Evolutionary conservation across 2,797 vertebrate species (phyloP), one percentile per base, ranked within the genome.

Genomic region (Danio kyathit): DNA sequence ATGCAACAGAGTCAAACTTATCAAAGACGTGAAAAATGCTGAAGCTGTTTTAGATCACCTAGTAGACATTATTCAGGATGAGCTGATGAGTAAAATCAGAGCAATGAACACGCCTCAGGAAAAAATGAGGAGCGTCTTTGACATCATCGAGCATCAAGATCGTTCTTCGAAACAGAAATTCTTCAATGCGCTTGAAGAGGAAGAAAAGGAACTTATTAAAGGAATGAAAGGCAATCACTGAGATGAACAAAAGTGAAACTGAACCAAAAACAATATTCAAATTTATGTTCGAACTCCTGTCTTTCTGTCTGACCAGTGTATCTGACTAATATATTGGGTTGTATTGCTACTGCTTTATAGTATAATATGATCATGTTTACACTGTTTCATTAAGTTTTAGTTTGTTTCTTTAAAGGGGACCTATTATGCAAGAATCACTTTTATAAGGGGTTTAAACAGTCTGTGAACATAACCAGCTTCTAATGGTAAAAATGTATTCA

Each of bases 61-160:
- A 40, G 21, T 0, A 40, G 44, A 4, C 0, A 7, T n/a, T 11
- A 74, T 17, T 60, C 7, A 0, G 12, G 0, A 0, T 0, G 56
- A 74, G n/a, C 2, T 2, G 2, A 0, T 46, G 1, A 59, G 14
- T 59, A 0, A 16, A 7, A 73, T 59, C 13, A 73, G 5, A 29
- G 17, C 13, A 59, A 29, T 16, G 41, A 0, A 8, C 10, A 48
- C 13, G 49, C 0, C 72, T 48, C 43, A 60, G 6, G 4, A n/a
- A 7, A 40, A 61, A 74, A 61, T n/a, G 4, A 60, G 72, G 19
- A 7, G 0, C 0, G 49, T 61, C 19, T 60, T n/a, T 48, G 3
- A n/a, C 4, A 4, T 12, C 2, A 7, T 5, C 2, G 19, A 60
- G 0, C 3, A 5, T 38, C 21, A 7, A n/a, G 14, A 7, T 2